Conservation (phyloP, 1,140 invertebrate species). For the Euglossa dilemma region DNA sequence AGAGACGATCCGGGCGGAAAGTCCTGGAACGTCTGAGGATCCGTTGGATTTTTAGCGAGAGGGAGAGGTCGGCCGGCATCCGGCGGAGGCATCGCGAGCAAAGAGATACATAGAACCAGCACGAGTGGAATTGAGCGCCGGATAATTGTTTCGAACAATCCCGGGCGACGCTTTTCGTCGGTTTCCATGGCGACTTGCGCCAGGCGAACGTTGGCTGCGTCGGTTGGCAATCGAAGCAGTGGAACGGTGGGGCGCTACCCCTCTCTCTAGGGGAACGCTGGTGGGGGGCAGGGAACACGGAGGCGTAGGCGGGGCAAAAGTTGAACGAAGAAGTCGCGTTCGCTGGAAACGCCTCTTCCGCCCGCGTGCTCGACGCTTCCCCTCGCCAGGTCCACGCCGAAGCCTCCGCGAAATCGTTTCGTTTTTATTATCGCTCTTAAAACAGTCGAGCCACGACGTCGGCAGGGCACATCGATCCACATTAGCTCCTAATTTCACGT, state of each 20-base stretch:
- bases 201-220: slow-evolving; percentile 54
- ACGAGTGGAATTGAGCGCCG: slow-evolving; percentile 80
- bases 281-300: slow-evolving; percentile 50
- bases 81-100: background rate
- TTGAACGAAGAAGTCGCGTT: slow-evolving; percentile 68
- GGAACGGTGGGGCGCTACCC: slow-evolving; percentile 52
- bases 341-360: slow-evolving; percentile 63
- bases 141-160: slow-evolving; percentile 84
- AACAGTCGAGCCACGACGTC: slow-evolving; percentile 72
- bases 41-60: background rate
- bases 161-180: slow-evolving; percentile 72
- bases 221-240: slow-evolving; percentile 62
- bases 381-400: slow-evolving; percentile 28
- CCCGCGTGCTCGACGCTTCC: slow-evolving; percentile 35
- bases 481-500: slow-evolving; percentile 81
- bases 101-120: slow-evolving; percentile 46
- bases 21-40: background rate
- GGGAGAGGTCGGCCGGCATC: background rate
- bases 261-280: slow-evolving; percentile 43
- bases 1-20: background rate
- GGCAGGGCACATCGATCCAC: slow-evolving; percentile 77
- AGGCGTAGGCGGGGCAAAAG: slow-evolving; percentile 71
- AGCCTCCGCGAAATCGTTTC: slow-evolving; percentile 74
- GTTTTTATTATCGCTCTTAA: slow-evolving; percentile 81
- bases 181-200: slow-evolving; percentile 77